A percentile compares a stretch with the other conserved stretches of the same genome.
phyloP scores from a whole-genome alignment of 2,888 invertebrate genomes.

The Bugula neritina region DNA sequence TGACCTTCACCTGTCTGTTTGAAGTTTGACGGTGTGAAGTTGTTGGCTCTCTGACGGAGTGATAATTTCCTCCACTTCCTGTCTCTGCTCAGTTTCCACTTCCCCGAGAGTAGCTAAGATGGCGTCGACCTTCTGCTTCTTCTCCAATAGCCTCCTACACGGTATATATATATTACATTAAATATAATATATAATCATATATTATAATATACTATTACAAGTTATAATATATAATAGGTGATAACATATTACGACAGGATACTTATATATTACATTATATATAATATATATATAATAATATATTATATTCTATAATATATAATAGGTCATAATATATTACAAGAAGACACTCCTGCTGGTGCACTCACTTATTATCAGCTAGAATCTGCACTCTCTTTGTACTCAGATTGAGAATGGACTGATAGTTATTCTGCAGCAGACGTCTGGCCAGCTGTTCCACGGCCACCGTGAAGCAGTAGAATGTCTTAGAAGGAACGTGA shows the following conservation, averaged over 20 bases:
- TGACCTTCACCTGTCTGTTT: constrained; percentile 67
- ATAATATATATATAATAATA: no score
- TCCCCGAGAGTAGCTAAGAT: constrained; percentile 73
- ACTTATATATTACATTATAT: no score
- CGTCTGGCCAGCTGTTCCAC: constrained; percentile 62
- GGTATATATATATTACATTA: no score
- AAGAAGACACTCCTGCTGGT: no score
- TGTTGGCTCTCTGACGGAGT: constrained; percentile 77
- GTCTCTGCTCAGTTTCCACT: constrained; percentile 71
- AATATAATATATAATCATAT: no score
- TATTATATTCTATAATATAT: no score
- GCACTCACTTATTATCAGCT: constrained; percentile 7
- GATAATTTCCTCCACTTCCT: constrained; percentile 78
- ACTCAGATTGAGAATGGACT: constrained; percentile 10
- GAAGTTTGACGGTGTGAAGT: constrained; percentile 67
- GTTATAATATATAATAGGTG: no score
- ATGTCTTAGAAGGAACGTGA: constrained; percentile 72
- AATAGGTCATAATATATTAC: no score
- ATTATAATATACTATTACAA: no score
- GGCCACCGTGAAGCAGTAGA: constrained; percentile 70
- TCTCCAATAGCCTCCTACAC: constrained; percentile 71
- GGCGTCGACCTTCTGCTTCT: constrained; percentile 76
- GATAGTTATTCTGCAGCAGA: background rate
- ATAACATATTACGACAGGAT: no score
- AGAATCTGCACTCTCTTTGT: constrained; percentile 5